Conservation (phyloP, 2,113 vertebrate genomes). For the Ellobius talpinus region DNA sequence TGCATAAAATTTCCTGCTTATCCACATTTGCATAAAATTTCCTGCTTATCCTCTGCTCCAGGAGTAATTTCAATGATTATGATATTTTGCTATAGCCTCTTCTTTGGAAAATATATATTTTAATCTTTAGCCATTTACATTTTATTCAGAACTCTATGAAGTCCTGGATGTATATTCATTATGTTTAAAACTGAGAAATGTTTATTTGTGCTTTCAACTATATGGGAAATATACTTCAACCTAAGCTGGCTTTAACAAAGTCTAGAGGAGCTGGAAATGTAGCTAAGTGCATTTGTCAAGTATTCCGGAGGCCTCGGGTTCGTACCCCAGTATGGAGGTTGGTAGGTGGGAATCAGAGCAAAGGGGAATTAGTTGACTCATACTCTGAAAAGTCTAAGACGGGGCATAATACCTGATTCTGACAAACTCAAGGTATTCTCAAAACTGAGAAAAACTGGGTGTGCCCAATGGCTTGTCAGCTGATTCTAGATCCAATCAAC, state of each 20-base stretch:
- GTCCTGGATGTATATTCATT: not conserved
- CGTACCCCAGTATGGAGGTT: not conserved
- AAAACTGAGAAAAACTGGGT: not conserved
- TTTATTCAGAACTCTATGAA: conserved; percentile 6
- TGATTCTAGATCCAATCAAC: not conserved
- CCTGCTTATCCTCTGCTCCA: not conserved
- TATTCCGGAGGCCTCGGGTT: not conserved
- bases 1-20: conserved; percentile 1
- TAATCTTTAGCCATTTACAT: not conserved
- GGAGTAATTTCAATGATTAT: not conserved
- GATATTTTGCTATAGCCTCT: not conserved
- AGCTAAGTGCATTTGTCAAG: not conserved
- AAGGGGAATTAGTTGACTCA: not conserved
- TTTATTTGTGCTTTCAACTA: not conserved
- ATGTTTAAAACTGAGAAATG: not conserved
- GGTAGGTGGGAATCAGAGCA: too few species aligned
- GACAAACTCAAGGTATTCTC: not conserved
- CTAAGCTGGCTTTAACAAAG: conserved; percentile 1
- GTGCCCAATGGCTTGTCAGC: not conserved
- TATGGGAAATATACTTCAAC: not conserved
- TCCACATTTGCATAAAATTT: conserved; percentile 5
- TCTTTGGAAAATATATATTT: not conserved
- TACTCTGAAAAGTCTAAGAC: not conserved
- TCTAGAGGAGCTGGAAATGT: not conserved
- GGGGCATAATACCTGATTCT: not conserved